phyloP scores from a whole-genome alignment of 2,888 invertebrate species.

The Plagodis pulveraria region DNA sequence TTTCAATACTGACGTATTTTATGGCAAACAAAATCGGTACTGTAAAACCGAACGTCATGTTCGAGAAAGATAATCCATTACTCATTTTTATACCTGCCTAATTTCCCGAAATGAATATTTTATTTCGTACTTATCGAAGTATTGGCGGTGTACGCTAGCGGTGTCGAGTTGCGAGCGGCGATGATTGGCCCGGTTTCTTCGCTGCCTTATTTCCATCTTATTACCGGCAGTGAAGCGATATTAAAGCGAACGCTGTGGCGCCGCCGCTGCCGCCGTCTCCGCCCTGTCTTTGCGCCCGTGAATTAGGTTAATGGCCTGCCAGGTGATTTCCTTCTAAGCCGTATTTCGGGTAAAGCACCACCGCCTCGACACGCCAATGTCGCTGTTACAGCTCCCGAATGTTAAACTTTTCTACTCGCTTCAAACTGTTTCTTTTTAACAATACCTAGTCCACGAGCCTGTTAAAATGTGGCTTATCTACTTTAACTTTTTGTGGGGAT shows the following conservation, averaged over 20 bases:
- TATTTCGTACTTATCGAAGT: conserved; percentile 47
- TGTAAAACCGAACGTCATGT: not conserved
- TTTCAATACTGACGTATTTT: not conserved
- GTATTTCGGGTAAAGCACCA: conserved; percentile 74
- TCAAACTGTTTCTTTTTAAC: conserved; percentile 22
- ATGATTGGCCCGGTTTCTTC: conserved; percentile 80
- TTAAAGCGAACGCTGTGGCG: conserved; percentile 75
- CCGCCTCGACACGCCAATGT: conserved; percentile 74
- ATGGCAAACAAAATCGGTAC: not conserved
- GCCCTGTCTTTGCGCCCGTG: conserved; percentile 83
- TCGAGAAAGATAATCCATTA: conserved; percentile 21
- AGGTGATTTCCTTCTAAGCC: conserved; percentile 83
- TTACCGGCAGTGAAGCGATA: conserved; percentile 81
- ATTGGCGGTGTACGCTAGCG: conserved; percentile 46
- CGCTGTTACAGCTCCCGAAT: conserved; percentile 63
- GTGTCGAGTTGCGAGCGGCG: conserved; percentile 73
- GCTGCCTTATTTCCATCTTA: conserved; percentile 83
- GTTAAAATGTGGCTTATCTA: conserved; percentile 24
- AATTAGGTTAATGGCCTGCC: conserved; percentile 85
- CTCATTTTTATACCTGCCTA: conserved; percentile 33
- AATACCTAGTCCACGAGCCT: conserved; percentile 13
- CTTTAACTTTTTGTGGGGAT: conserved; percentile 14
- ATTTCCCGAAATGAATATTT: conserved; percentile 40
- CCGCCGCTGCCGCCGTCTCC: conserved; percentile 54
- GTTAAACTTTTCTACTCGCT: conserved; percentile 49